Evolutionary conservation across 2,113 vertebrate species (phyloP), one percentile per base, ranked within the genome.

Genomic region (Dromaius novaehollandiae): DNA sequence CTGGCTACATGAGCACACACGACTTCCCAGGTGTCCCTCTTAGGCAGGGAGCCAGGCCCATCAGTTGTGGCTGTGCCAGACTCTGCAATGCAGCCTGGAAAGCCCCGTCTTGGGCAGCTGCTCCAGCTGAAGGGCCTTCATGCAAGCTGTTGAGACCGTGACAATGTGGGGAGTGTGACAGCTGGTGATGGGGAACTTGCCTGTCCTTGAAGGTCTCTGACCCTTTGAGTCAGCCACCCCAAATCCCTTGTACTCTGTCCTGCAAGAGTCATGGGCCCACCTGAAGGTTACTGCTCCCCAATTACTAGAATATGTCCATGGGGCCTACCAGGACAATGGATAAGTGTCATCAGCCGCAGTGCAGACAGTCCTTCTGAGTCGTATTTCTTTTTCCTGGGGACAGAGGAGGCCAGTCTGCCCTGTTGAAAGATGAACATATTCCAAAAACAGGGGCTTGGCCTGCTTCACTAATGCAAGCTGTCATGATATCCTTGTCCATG

Each of bases 41-140:
- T 70, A 61, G 53, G 44, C 38, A 48, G 28, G 34, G 20, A 66
- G 60, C 4, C 18, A 74, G 11, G 28, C 14, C 50, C 32, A 51
- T 38, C 19, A 30, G 40, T 25, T 1, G 0, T 18, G 55, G 24
- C 53, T 55, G 53, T 68, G 53, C 34, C 65, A 46, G 44, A 24
- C 51, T 61, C 38, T n/a, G 38, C 19, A 0, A 18, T 0, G 0
- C 30, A 34, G 8, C 17, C 0, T 0, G 19, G 17, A 5, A 6
- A 75, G 55, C 20, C 24, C 19, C 48, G 3, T 70, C 21, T 70
- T 0, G 0, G 25, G 28, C 34, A n/a, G 58, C 24, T 48, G 46
- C 16, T 61, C 50, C 63, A 42, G 40, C 18, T 40, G 42, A 73
- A 44, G 87, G 32, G 28, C 28, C n/a, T 38, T 90, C 4, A 1